Evolutionary conservation across 2,888 invertebrate genomes (phyloP).

Genomic region (Drosophila mayaguana): DNA sequence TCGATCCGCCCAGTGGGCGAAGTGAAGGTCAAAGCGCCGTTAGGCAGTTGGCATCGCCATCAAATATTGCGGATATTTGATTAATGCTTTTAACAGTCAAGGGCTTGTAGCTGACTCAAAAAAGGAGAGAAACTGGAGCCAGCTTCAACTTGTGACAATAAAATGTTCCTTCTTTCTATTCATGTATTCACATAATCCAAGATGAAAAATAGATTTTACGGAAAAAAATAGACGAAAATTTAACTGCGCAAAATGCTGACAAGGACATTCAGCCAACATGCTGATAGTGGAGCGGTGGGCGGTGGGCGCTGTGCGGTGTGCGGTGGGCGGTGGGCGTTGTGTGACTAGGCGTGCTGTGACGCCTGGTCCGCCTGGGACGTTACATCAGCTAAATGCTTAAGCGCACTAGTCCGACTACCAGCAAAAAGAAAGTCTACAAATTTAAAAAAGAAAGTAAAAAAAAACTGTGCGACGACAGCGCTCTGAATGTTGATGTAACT

Average conservation of each 20-base stretch:
- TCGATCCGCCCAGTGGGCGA: neutral
- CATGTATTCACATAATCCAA: constrained; percentile 78
- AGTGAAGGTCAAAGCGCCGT: constrained; percentile 24
- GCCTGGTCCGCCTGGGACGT: constrained; percentile 60
- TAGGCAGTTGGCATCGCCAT: constrained; percentile 17
- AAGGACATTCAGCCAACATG: constrained; percentile 64
- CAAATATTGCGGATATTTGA: constrained; percentile 69
- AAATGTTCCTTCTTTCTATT: constrained; percentile 70
- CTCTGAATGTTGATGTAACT: constrained; percentile 58
- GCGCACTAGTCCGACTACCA: constrained; percentile 65
- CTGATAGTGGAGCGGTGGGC: constrained; percentile 25
- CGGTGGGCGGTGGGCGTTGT: neutral
- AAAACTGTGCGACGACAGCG: constrained; percentile 55
- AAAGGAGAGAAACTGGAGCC: constrained; percentile 18
- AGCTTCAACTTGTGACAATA: constrained; percentile 73
- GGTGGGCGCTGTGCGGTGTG: neutral
- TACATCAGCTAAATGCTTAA: constrained; percentile 80
- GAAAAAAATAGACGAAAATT: constrained; percentile 50
- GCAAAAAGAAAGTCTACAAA: constrained; percentile 55
- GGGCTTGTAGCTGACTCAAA: constrained; percentile 3
- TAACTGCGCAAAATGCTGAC: constrained; percentile 77
- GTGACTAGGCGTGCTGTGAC: constrained; percentile 27
- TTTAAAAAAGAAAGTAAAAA: constrained; percentile 48
- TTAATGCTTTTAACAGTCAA: constrained; percentile 54
- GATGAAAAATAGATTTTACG: constrained; percentile 77